These are phyloP conservation scores for Acomys russatus DNA, from an alignment of 2,797 vertebrate species.

Conservation along the genomic window DNA sequence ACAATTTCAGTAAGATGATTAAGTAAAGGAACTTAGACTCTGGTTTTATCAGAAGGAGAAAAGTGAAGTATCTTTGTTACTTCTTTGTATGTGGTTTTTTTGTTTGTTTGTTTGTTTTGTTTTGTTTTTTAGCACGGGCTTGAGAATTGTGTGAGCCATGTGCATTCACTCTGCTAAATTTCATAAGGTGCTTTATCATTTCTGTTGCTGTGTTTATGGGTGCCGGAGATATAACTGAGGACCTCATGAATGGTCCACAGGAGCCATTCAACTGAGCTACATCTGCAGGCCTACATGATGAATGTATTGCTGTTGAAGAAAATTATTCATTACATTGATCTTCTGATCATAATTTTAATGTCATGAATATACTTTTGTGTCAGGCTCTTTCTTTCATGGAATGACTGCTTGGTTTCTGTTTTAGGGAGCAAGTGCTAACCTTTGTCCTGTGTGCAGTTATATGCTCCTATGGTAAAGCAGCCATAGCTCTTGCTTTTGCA, in stretches of 20 bases:
- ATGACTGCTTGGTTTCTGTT: not conserved
- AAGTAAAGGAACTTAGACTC: not conserved
- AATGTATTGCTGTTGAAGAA: constrained; percentile 71
- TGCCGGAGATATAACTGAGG: not conserved
- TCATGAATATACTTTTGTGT: constrained; percentile 56
- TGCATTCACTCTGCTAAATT: not conserved
- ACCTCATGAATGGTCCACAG: not conserved
- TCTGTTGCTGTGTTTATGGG: not conserved
- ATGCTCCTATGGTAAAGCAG: not conserved
- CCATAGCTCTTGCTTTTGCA: not conserved
- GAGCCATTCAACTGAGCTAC: not conserved
- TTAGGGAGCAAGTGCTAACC: not conserved
- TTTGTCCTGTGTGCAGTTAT: not conserved
- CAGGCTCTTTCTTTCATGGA: not conserved
- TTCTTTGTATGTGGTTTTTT: not conserved
- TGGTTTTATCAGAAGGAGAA: constrained; percentile 20
- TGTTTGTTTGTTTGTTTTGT: no score
- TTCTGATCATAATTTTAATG: constrained; percentile 72
- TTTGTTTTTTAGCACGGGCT: not conserved
- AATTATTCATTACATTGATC: constrained; percentile 76
- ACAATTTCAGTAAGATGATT: not conserved
- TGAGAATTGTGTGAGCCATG: not conserved
- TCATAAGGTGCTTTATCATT: not conserved
- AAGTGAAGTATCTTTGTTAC: not conserved
- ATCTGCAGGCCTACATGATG: not conserved